Conservation (phyloP, 2,113 vertebrate species). For the Halcyon senegalensis region DNA sequence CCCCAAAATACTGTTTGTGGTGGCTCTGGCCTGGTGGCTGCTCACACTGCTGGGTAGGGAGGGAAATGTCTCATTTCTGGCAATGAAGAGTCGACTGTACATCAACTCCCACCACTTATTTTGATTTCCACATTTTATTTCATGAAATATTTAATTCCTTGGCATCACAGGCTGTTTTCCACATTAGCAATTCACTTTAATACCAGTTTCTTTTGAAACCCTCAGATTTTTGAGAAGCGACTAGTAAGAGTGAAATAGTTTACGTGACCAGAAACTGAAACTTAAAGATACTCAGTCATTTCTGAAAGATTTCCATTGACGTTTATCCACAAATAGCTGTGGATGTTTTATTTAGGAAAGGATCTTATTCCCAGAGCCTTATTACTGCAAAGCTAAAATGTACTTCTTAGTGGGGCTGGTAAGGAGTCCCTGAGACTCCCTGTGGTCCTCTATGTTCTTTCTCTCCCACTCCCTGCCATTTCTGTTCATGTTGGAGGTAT, state of each 20-base stretch:
- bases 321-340: not conserved
- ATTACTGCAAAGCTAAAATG: not conserved
- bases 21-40: not conserved
- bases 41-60: not conserved
- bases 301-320: not conserved
- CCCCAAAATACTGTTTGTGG: not conserved
- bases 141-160: slow-evolving; percentile 34
- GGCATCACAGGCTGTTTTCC: not conserved
- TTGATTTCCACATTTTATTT: slow-evolving; percentile 6
- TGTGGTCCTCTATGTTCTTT: not conserved
- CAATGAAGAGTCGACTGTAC: not conserved
- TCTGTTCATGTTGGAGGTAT: not conserved
- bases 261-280: slow-evolving; percentile 3
- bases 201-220: slow-evolving; percentile 16
- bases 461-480: not conserved
- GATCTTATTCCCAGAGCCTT: not conserved
- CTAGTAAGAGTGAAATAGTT: not conserved
- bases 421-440: not conserved
- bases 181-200: slow-evolving; percentile 42
- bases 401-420: not conserved
- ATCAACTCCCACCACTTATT: not conserved
- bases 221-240: slow-evolving; percentile 15
- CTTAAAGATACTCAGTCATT: not conserved
- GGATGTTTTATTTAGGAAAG: not conserved
- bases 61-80: not conserved